phyloP scores from a whole-genome alignment of 1,140 invertebrate genomes.

The Contarinia nasturtii region DNA sequence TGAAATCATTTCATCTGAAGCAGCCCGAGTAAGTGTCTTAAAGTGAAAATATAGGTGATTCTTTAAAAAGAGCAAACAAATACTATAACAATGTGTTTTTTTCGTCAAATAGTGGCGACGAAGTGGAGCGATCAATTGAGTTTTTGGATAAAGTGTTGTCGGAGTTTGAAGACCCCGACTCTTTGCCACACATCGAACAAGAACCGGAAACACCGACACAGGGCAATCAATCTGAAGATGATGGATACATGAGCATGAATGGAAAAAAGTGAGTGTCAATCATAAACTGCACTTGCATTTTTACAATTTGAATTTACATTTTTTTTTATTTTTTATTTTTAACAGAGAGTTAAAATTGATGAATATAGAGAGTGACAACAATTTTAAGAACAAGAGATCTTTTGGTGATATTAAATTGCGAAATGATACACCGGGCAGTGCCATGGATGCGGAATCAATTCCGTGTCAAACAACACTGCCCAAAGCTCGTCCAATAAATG shows the following conservation, averaged over 20 bases:
- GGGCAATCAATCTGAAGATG: conserved; percentile 67
- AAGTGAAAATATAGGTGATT: no score
- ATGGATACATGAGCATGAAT: conserved; percentile 80
- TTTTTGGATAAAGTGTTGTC: conserved; percentile 69
- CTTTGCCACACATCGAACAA: conserved; percentile 20
- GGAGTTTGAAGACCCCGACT: conserved; percentile 57
- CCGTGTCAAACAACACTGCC: conserved; percentile 9
- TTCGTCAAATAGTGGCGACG: conserved; percentile 57
- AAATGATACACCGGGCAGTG: no score
- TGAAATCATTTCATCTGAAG: no score
- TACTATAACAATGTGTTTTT: conserved; percentile 6
- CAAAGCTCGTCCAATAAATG: conserved; percentile 14
- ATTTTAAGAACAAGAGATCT: no score
- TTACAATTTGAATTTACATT: neutral
- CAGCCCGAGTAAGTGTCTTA: no score
- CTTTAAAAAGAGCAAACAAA: no score
- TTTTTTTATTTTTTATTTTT: neutral
- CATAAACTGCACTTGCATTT: neutral
- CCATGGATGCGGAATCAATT: no score
- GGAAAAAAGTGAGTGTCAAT: conserved; percentile 35
- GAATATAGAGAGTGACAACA: no score
- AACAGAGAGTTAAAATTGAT: no score
- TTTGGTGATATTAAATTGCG: no score
- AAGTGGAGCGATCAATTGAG: conserved; percentile 65
- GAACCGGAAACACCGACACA: conserved; percentile 41